phyloP scores from a whole-genome alignment of 1,140 invertebrate genomes.

The Nasonia giraulti region DNA sequence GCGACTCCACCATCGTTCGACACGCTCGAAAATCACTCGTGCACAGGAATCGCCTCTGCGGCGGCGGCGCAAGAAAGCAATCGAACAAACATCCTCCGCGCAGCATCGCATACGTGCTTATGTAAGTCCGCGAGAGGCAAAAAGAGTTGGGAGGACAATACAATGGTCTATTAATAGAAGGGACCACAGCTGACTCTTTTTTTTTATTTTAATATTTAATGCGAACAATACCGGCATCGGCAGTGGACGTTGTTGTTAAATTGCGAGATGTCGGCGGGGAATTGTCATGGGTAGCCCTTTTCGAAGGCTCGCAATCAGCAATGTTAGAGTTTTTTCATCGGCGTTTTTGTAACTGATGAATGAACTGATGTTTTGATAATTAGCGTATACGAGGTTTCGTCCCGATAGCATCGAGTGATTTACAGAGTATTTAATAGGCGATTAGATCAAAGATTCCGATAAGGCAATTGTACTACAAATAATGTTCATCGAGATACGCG shows the following conservation, averaged over 20 bases:
- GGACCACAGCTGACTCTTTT: slow-evolving; percentile 11
- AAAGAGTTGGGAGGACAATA: slow-evolving; percentile 31
- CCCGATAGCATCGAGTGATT: background rate
- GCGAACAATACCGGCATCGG: slow-evolving; percentile 38
- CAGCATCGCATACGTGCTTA: slow-evolving; percentile 16
- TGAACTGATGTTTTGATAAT: background rate
- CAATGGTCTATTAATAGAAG: slow-evolving; percentile 52
- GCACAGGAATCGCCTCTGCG: background rate
- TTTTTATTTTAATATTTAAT: slow-evolving; percentile 25
- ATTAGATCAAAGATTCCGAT: background rate
- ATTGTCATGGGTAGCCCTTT: background rate
- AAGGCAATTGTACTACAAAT: background rate
- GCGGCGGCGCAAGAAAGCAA: slow-evolving; percentile 5
- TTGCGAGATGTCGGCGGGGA: slow-evolving; percentile 34
- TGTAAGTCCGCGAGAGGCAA: background rate
- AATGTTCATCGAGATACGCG: too few relatives aligned
- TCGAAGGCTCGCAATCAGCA: too few relatives aligned
- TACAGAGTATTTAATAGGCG: background rate
- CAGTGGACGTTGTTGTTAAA: slow-evolving; percentile 19
- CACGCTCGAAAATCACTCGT: slow-evolving; percentile 39
- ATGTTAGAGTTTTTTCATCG: too few relatives aligned
- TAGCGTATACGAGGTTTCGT: background rate
- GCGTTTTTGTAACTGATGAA: too few relatives aligned
- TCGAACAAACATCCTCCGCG: slow-evolving; percentile 29
- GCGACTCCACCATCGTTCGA: slow-evolving; percentile 9